Evolutionary conservation across 2,888 invertebrate genomes (phyloP).

Genomic region (Onchidella celtica): DNA sequence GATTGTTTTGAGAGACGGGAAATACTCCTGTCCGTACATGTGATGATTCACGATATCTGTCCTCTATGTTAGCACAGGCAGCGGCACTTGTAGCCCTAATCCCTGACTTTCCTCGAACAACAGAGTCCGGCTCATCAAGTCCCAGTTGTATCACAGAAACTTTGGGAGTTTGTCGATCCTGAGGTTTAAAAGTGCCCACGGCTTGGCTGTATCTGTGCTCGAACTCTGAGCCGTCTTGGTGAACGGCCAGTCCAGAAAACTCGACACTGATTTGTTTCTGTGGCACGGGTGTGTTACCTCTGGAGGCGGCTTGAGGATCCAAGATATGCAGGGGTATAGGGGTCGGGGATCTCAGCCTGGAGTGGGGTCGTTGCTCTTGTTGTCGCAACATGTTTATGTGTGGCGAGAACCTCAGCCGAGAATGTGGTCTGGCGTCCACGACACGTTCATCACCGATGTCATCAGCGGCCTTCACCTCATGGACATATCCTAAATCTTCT

Average conservation of each 20-base stretch:
- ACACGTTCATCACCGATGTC: slow-evolving; percentile 12
- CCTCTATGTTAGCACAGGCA: not conserved
- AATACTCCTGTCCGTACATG: slow-evolving; percentile 9
- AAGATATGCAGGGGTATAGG: slow-evolving; percentile 25
- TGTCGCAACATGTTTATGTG: slow-evolving; percentile 10
- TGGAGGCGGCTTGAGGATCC: not conserved
- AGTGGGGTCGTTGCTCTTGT: slow-evolving; percentile 10
- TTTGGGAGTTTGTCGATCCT: slow-evolving; percentile 8
- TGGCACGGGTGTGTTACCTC: not conserved
- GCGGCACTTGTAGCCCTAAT: not conserved
- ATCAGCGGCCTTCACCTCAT: slow-evolving; percentile 6
- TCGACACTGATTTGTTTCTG: slow-evolving; percentile 10
- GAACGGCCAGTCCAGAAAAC: slow-evolving; percentile 16
- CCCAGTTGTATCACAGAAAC: slow-evolving; percentile 39
- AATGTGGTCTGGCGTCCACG: slow-evolving; percentile 12
- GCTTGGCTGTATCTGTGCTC: slow-evolving; percentile 29
- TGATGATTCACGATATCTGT: not conserved
- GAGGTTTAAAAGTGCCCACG: not conserved
- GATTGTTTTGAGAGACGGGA: slow-evolving; percentile 2
- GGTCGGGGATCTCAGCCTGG: slow-evolving; percentile 13
- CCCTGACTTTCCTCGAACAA: not conserved
- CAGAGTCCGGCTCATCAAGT: slow-evolving; percentile 21
- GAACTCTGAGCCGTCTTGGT: slow-evolving; percentile 1
- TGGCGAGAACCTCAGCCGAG: not conserved
- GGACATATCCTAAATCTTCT: slow-evolving; percentile 37